Percentiles rank a stretch among this genome's conserved stretches.
Evolutionary conservation across 2,888 invertebrate genomes (phyloP).

Genomic region (Cactoblastis cactorum): DNA sequence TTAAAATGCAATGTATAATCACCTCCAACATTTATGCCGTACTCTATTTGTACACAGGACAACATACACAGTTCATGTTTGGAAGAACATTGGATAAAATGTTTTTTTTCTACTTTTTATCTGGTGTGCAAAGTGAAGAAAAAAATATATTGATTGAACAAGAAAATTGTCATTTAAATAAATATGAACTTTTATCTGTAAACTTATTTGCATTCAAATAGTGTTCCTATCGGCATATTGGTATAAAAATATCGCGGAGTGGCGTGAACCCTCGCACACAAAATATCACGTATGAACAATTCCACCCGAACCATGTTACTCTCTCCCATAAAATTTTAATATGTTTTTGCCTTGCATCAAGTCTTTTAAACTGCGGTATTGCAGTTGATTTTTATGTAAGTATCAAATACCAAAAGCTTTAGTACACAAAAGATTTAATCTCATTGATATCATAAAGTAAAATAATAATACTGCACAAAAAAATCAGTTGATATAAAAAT

Average conservation of each 20-base stretch:
- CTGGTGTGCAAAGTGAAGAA: constrained; percentile 50
- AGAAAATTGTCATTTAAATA: no score
- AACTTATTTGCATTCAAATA: no score
- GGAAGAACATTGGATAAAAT: constrained; percentile 31
- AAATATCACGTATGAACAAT: no score
- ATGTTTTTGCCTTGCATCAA: no score
- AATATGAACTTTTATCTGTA: no score
- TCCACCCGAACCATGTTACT: no score
- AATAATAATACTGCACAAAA: constrained; percentile 50
- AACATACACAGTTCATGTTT: constrained; percentile 42
- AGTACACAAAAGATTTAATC: constrained; percentile 27
- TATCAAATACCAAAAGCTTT: not conserved
- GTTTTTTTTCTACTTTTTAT: constrained; percentile 53
- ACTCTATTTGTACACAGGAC: constrained; percentile 69
- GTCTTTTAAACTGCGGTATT: no score
- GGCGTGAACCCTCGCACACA: no score
- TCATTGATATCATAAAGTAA: constrained; percentile 34
- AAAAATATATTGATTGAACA: constrained; percentile 2
- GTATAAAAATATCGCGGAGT: no score
- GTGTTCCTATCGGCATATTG: no score
- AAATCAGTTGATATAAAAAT: constrained; percentile 13
- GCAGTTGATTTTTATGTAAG: no score
- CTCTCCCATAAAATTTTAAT: no score
- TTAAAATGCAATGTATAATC: constrained; percentile 69
- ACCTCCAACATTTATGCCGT: constrained; percentile 56